Evolutionary conservation across 2,113 vertebrate genomes (phyloP).

Genomic region (Amia ocellicauda): DNA sequence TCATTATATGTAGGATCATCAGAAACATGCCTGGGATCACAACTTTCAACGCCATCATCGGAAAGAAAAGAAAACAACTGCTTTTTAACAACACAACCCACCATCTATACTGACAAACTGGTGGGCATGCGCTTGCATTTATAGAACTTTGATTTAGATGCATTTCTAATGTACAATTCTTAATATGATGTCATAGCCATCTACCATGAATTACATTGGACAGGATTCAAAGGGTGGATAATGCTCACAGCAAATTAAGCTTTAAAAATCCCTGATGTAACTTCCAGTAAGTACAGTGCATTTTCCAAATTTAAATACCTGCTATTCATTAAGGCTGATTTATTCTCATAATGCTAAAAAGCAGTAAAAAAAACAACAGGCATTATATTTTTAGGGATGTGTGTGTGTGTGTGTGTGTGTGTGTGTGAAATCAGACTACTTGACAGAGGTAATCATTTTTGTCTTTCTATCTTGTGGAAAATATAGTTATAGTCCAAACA

Average conservation of each 20-base stretch:
- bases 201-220: slow-evolving; percentile 46
- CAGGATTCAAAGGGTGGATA: slow-evolving; percentile 48
- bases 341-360: slow-evolving; percentile 8
- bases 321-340: slow-evolving; percentile 40
- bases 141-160: slow-evolving; percentile 44
- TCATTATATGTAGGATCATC: slow-evolving; percentile 16
- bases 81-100: slow-evolving; percentile 12
- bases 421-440: too few relatives aligned
- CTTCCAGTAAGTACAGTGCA: slow-evolving; percentile 38
- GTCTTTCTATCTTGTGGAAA: too few relatives aligned
- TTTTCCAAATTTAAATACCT: slow-evolving; percentile 40
- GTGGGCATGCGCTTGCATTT: slow-evolving; percentile 32
- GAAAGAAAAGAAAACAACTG: slow-evolving; percentile 20
- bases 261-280: slow-evolving; percentile 38
- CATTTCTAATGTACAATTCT: slow-evolving; percentile 40
- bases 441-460: too few relatives aligned
- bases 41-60: slow-evolving; percentile 20
- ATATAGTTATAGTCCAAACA: too few relatives aligned
- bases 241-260: slow-evolving; percentile 44
- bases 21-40: slow-evolving; percentile 16
- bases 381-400: too few relatives aligned
- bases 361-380: too few relatives aligned
- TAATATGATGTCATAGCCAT: slow-evolving; percentile 48
- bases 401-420: too few relatives aligned
- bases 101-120: slow-evolving; percentile 22